Base-by-base conservation (phyloP, 2,113 vertebrate genomes). In the Sinocyclocheilus rhinocerous region DNA sequence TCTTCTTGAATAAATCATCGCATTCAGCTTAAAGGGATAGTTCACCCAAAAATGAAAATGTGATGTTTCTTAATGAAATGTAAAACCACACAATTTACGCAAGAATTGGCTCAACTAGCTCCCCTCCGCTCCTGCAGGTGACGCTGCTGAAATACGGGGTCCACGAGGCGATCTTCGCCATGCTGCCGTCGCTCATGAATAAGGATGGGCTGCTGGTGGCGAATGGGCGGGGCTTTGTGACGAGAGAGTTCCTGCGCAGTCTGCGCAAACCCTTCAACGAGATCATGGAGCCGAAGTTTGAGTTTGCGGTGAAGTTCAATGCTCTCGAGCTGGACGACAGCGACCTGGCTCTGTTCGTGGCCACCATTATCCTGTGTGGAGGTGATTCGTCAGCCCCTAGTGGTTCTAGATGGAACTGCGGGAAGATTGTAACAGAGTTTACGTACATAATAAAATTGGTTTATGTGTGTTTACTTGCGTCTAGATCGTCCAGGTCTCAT, bases 271-370 rank as follows among this genome's bases (percentile, higher is more conserved):
- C 97, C 42, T 97, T 97, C 91, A 94, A 70, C 0, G 96, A 97
- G 89, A 97, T 97, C 92, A 96, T 97, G 87, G 97, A 97, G 93
- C 97, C 97, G 89, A 97, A 97, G 72, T 97, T 97, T 0, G 96
- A 97, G 92, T 97, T 97, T 57, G 96, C 97, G 0, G 94, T 97
- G 73, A 97, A 96, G 90, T 97, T 97, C 93, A 97, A 97, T 0
- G 95, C 96, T 3, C 92, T 97, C 90, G 97, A 97, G 90, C 94
- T 97, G 67, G 96, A 97, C 2, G 97, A 97, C 93, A 97, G 96
- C 4, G 97, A 97, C 92, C 93, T 97, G 84, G 95, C 97, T 0
- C 95, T 97, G 1, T 97, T 96, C 82, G 96, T 97, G 33, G 96
- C 97, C 0, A 95, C 96, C 92, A 97, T 97, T 86, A 97, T 97